phyloP scores from a whole-genome alignment of 2,113 vertebrate species.

The Callipepla californica region DNA sequence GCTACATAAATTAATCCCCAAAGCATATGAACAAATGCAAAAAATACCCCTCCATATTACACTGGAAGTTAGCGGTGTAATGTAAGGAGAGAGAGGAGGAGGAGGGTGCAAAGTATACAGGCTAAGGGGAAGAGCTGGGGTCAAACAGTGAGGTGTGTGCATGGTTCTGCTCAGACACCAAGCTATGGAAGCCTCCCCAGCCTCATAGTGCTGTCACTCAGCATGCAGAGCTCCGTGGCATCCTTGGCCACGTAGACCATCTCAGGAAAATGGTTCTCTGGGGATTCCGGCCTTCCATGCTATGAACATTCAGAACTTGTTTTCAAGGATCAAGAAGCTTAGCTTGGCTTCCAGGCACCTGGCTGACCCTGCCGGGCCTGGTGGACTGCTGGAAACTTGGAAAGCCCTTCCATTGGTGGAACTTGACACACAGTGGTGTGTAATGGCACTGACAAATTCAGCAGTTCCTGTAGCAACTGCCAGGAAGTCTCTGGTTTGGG shows the following conservation, averaged over 20 bases:
- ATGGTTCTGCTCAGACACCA: neutral
- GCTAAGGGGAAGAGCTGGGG: neutral
- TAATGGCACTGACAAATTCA: accelerated
- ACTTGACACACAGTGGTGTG: neutral
- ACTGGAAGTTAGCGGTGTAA: neutral
- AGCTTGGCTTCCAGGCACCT: neutral
- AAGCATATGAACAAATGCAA: neutral
- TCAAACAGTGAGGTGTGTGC: neutral
- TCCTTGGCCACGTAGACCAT: neutral
- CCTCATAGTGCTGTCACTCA: neutral
- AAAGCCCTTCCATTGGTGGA: neutral
- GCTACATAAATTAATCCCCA: neutral
- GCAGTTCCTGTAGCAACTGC: neutral
- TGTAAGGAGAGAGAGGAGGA: neutral
- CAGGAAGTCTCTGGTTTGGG: neutral
- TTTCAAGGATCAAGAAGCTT: neutral
- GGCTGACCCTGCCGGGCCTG: neutral
- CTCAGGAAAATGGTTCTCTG: neutral
- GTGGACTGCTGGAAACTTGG: neutral
- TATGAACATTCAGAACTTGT: neutral
- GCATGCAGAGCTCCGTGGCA: neutral
- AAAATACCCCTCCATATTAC: neutral
- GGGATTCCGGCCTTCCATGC: neutral
- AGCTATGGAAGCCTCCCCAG: neutral
- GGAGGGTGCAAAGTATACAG: neutral